Base-by-base conservation (phyloP, 2,113 vertebrate species). In the Agapornis roseicollis region DNA sequence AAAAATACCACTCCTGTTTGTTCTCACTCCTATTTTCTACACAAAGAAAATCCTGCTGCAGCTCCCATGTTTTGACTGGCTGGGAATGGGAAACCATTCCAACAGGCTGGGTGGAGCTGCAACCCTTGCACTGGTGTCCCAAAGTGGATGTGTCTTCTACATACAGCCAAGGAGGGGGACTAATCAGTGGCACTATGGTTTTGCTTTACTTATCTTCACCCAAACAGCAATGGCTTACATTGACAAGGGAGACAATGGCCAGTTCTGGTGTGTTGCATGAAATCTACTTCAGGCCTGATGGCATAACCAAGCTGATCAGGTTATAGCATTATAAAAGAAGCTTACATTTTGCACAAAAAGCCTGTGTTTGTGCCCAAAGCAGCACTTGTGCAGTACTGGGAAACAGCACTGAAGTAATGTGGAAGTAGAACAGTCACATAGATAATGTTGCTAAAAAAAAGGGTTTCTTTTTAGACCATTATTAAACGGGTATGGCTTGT, bases 41-140 rank as follows among this genome's bases (percentile, higher is more conserved):
- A 31, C 49, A 39, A 49, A 82, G 2, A 16, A 80, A 41, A 87
- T 77, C 58, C 27, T 41, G 28, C 61, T 80, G 35, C 41, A 50
- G 15, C 58, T 86, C 81, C 66, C 24, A 49, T 0, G 0, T 1
- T 0, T 27, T 12, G 37, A 70, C 46, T 1, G 2, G 24, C 0
- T 78, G 13, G 35, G 58, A 80, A 88, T 6, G 53, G 80, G 41
- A 82, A 89, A 53, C 37, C 11, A n/a, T 18, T 63, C 44, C 6
- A 6, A 64, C 74, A 78, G 31, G 10, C 25, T 82, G 61, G 31
- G 24, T 49, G 46, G 47, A 94, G 27, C 19, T 13, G 6, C 25
- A 39, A 12, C 10, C 11, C 18, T 49, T 25, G 33, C n/a, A 14
- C 55, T 52, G 11, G 15, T 58, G 12, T 76, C 58, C 58, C 24